Evolutionary conservation across 2,113 vertebrate species (phyloP).

Genomic region (Cyanoramphus novaezelandiae): DNA sequence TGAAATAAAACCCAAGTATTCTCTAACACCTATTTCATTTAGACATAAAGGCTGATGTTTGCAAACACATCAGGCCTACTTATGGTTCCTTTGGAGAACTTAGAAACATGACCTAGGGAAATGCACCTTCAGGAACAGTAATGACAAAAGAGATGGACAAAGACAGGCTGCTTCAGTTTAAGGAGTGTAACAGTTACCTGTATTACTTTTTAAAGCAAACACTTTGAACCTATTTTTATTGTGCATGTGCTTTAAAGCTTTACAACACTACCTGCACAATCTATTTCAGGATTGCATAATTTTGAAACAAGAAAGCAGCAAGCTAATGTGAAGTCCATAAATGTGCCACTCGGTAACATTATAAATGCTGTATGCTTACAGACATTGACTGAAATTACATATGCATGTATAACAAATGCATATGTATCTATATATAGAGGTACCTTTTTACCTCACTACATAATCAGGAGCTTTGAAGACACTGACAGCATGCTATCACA

Average conservation of each 20-base stretch:
- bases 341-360: neutral
- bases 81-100: neutral
- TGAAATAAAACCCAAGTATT: neutral
- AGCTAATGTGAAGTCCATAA: neutral
- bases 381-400: neutral
- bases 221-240: neutral
- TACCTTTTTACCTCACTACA: neutral
- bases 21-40: neutral
- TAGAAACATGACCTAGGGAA: neutral
- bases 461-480: neutral
- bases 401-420: neutral
- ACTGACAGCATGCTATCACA: neutral
- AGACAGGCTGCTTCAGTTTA: neutral
- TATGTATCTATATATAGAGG: fast-evolving
- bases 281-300: neutral
- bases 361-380: neutral
- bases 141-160: neutral
- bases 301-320: neutral
- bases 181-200: neutral
- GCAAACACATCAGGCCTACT: neutral
- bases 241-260: neutral
- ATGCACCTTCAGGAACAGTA: neutral
- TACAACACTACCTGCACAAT: neutral
- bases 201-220: neutral
- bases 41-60: neutral